Evolutionary conservation across 2,113 vertebrate species (phyloP).

Genomic region (Piprites chloris): DNA sequence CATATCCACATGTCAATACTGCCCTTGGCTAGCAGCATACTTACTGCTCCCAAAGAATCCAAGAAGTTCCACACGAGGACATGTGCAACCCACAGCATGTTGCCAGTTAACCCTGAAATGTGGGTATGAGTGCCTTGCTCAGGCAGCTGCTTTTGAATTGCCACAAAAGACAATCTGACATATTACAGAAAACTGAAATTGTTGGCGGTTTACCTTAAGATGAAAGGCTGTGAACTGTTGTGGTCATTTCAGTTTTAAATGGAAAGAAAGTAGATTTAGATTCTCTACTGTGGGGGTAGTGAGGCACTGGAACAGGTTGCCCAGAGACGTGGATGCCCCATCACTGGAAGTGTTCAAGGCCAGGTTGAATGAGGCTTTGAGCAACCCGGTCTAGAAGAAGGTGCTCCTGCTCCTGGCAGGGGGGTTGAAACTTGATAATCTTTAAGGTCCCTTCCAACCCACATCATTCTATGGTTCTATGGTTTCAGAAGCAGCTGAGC

Average conservation of each 20-base stretch:
- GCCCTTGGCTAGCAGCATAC: not conserved
- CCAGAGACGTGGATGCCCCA: not conserved
- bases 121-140: not conserved
- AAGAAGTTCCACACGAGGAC: not conserved
- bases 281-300: not conserved
- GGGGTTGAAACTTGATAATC: not conserved
- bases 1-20: not conserved
- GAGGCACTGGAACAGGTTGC: not conserved
- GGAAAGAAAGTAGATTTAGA: not conserved
- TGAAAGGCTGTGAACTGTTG: not conserved
- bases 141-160: not conserved
- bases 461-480: not conserved
- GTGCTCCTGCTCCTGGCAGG: not conserved
- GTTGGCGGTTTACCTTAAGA: not conserved
- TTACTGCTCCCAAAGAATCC: not conserved
- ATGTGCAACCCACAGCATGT: accelerated
- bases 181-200: not conserved
- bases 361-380: not conserved
- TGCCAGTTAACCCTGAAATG: not conserved
- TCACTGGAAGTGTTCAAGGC: not conserved
- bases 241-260: not conserved
- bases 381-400: not conserved
- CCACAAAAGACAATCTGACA: not conserved
- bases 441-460: not conserved
- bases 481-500: not conserved